Evolutionary conservation across 1,140 invertebrate species (phyloP), one percentile per base, ranked within the genome.

Genomic region (Marisa cornuarietis): DNA sequence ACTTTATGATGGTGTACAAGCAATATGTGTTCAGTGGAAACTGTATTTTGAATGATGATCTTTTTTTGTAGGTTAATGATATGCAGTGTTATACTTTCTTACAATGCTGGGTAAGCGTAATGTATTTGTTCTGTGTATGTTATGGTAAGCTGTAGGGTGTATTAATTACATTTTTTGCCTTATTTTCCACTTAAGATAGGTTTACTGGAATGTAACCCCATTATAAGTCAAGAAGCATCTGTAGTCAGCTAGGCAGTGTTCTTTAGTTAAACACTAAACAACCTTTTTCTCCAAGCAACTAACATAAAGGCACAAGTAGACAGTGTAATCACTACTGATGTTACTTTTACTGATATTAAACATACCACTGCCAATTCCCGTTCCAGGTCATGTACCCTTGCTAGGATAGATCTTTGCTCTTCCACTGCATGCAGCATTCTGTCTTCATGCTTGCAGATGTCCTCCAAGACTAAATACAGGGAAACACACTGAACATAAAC

Each of bases 391-490:
- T 78, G 69, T 6, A 76, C 6, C 61, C 71, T 81, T 22, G 62
- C 51, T 18, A n/a, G 49, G 51, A 26, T 79, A 14, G 51, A 22
- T 13, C 69, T 73, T 58, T 72, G 72, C 58, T 79, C 80, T 63
- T 74, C 26, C n/a, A 81, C 52, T n/a, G 76, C 71, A 20, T 78
- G 63, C 51, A 81, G 66, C 71, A 81, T 81, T 61, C 61, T 75
- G 51, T 81, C 80, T 78, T 81, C 76, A 62, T 78, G 76, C 49
- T 75, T 69, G 61, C 80, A 81, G 42, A 81, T 54, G 26, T 81
- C 80, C 10, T 75, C 76, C 51, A 81, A 49, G 66, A 81, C 80
- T 79, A 54, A 10, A 49, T 31, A 78, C 14, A 68, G 42, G n/a
- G n/a, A n/a, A n/a, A n/a, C 66, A 51, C 6, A 6, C 31, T 6